phyloP scores from a whole-genome alignment of 1,140 invertebrate species.

The Centruroides sculpturatus region DNA sequence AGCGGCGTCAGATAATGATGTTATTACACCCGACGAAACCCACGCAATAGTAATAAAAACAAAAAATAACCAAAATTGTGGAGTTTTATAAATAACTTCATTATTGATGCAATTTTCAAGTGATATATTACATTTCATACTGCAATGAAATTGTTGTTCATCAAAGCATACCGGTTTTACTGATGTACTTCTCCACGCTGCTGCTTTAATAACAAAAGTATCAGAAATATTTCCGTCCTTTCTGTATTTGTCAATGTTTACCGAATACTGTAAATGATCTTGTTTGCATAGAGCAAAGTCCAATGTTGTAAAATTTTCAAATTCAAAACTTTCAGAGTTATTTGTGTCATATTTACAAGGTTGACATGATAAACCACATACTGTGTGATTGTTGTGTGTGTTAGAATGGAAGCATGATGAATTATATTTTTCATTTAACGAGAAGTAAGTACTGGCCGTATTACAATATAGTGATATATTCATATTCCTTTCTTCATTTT shows the following conservation, averaged over 20 bases:
- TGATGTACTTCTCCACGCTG: too few species aligned
- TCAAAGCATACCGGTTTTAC: too few species aligned
- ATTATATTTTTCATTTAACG: neutral
- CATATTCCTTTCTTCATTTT: neutral
- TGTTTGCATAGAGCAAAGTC: neutral
- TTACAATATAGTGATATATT: neutral
- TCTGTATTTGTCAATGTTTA: neutral
- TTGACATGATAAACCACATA: neutral
- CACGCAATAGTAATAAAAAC: slow-evolving; percentile 16
- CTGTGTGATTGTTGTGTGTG: neutral
- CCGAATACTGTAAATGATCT: neutral
- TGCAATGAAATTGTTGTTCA: neutral
- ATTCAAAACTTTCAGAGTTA: neutral
- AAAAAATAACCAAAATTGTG: slow-evolving; percentile 21
- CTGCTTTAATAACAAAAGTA: too few species aligned
- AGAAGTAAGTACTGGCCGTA: neutral
- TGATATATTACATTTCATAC: neutral
- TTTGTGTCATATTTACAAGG: neutral
- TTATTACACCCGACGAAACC: slow-evolving; percentile 14
- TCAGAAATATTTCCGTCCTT: neutral
- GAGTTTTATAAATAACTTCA: slow-evolving; percentile 2
- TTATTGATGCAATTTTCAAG: slow-evolving; percentile 9
- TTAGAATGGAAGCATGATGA: neutral
- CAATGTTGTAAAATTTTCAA: neutral
- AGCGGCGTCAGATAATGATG: slow-evolving; percentile 18